A percentile compares a stretch with the other conserved stretches of the same genome.
Evolutionary conservation across 1,140 invertebrate genomes (phyloP).

Genomic region (Macrobrachium rosenbergii): DNA sequence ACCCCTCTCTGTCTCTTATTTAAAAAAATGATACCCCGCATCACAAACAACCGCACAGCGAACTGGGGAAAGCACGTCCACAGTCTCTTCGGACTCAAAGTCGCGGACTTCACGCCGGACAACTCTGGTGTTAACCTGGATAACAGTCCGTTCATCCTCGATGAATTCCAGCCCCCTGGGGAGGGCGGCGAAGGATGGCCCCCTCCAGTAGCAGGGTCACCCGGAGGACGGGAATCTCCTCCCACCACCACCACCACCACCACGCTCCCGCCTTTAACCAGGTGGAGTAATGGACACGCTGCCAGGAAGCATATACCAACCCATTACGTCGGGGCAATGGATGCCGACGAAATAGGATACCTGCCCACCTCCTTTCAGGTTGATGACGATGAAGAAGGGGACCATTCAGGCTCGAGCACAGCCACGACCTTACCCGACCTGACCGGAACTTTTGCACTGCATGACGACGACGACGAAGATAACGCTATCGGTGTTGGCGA

Average conservation of each 20-base stretch:
- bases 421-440: no score
- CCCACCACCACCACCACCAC: no score
- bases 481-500: neutral
- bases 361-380: neutral
- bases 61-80: constrained; percentile 50
- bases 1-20: neutral
- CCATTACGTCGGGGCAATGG: neutral
- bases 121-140: constrained; percentile 31
- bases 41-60: constrained; percentile 40
- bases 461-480: neutral
- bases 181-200: constrained; percentile 1
- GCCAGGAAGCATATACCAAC: neutral
- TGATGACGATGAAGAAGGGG: neutral
- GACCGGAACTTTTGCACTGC: no score
- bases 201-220: neutral
- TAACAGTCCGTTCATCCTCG: constrained; percentile 48
- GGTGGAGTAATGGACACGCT: constrained; percentile 7
- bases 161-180: neutral
- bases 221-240: neutral
- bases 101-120: constrained; percentile 24
- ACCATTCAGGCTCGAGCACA: no score
- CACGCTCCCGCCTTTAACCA: neutral
- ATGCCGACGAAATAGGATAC: neutral
- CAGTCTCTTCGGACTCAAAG: constrained; percentile 31
- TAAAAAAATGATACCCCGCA: constrained; percentile 45